Evolutionary conservation across 2,888 invertebrate species (phyloP), one percentile per base, ranked within the genome.

Genomic region (Gandaritis pyraliata): DNA sequence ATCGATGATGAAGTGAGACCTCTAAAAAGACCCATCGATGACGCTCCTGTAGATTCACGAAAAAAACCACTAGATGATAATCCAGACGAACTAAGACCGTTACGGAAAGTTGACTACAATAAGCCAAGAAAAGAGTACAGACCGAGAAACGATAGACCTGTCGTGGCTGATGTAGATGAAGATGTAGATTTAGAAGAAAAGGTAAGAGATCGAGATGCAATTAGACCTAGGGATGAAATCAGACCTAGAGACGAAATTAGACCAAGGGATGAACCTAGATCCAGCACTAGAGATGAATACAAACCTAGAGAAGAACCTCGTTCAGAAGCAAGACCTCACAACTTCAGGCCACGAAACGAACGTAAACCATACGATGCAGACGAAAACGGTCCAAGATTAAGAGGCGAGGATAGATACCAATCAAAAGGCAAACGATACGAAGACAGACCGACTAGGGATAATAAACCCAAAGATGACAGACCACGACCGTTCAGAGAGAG

Each of bases 401-500:
- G 64, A 57, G 59, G 59, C n/a, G 59, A 60, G 7, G 81, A 82
- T 52, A 78, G 76, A 48, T 78, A 78, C 38, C 80, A 65, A 58
- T 75, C 74, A 11, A 83, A 87, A 75, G 82, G 84, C 1, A 69
- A 82, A 59, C 81, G 83, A 55, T 81, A 83, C 43, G 86, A 63
- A 73, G 68, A 66, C 7, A 61, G 56, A 52, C 39, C 61, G 11
- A 7, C 70, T 4, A 79, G 82, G 62, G 88, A 88, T 74, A 64
- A 69, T 6, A 62, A 33, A 51, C 15, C 60, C 5, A 78, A 81
- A 64, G 88, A 89, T 2, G 84, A 82, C 1, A 83, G 85, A 63
- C 86, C 90, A 33, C 63, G 67, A 49, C 67, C 74, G 71, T 63
- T 68, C 66, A 58, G 83, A 81, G 88, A 90, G 66, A 85, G 82